Conservation (phyloP, 2,888 invertebrate species). For the Sturmia bella region DNA sequence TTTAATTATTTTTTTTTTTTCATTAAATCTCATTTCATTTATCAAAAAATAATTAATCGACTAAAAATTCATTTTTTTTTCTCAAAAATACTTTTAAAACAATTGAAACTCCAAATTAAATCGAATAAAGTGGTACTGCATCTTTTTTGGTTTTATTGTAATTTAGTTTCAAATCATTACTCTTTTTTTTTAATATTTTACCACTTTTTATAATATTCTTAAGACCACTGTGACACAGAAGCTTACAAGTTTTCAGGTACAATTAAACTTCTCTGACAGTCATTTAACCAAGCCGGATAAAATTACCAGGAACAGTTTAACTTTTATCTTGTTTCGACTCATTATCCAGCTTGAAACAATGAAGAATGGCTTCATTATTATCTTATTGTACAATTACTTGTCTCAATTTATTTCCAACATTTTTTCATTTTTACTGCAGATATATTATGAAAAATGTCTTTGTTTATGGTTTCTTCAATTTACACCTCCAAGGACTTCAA, state of each 20-base stretch:
- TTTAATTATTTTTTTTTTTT: too few species aligned
- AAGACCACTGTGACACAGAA: too few species aligned
- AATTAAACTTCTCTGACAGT: background rate
- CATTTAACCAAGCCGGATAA: background rate
- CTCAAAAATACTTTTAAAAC: too few species aligned
- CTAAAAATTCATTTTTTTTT: too few species aligned
- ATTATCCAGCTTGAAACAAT: background rate
- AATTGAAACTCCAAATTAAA: too few species aligned
- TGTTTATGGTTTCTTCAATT: constrained; percentile 79
- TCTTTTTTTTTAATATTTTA: too few species aligned
- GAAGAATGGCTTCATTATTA: constrained; percentile 2
- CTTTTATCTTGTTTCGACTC: constrained; percentile 12
- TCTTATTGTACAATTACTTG: background rate
- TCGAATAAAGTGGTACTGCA: too few species aligned
- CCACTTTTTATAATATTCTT: too few species aligned
- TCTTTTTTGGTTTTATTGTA: too few species aligned
- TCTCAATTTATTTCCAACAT: background rate
- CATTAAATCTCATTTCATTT: too few species aligned
- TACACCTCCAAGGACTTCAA: constrained; percentile 77
- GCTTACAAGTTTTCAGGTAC: background rate
- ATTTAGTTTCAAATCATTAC: too few species aligned
- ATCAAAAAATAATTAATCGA: too few species aligned
- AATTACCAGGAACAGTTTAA: background rate
- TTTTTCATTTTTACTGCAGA: background rate
- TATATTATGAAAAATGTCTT: constrained; percentile 71